A percentile compares a stretch with the other conserved stretches of the same genome.
Evolutionary conservation across 2,888 invertebrate species (phyloP).

Genomic region (Diloba caeruleocephala): DNA sequence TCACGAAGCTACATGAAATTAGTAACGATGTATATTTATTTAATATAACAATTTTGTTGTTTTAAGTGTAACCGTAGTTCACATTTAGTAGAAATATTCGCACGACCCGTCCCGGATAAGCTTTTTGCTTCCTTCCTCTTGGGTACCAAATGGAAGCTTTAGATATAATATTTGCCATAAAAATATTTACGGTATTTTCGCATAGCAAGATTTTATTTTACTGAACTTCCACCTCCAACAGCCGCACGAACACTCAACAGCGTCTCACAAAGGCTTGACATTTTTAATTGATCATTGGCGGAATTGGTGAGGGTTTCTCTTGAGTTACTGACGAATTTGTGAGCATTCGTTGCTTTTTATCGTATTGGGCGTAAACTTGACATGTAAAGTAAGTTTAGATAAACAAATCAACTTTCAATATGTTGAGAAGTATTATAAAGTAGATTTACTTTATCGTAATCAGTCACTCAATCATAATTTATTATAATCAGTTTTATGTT

Average conservation of each 20-base stretch:
- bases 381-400: too few relatives aligned
- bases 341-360: too few relatives aligned
- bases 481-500: constrained; percentile 32
- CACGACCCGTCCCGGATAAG: constrained; percentile 25
- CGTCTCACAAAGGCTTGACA: too few relatives aligned
- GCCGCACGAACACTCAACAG: too few relatives aligned
- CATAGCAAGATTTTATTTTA: constrained; percentile 15
- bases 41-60: constrained; percentile 1
- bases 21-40: constrained; percentile 1
- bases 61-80: constrained; percentile 25
- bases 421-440: too few relatives aligned
- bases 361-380: too few relatives aligned
- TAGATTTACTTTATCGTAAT: constrained; percentile 16
- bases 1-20: too few relatives aligned
- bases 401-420: too few relatives aligned
- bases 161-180: constrained; percentile 31
- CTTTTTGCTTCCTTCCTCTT: constrained; percentile 31
- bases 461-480: constrained; percentile 26
- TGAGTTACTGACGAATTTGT: too few relatives aligned
- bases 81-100: constrained; percentile 24
- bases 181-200: constrained; percentile 35
- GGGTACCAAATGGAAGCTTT: constrained; percentile 26
- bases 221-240: background rate
- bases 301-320: too few relatives aligned
- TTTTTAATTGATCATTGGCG: too few relatives aligned